Conservation (phyloP, 2,797 vertebrate species). For the Prunella strophiata region DNA sequence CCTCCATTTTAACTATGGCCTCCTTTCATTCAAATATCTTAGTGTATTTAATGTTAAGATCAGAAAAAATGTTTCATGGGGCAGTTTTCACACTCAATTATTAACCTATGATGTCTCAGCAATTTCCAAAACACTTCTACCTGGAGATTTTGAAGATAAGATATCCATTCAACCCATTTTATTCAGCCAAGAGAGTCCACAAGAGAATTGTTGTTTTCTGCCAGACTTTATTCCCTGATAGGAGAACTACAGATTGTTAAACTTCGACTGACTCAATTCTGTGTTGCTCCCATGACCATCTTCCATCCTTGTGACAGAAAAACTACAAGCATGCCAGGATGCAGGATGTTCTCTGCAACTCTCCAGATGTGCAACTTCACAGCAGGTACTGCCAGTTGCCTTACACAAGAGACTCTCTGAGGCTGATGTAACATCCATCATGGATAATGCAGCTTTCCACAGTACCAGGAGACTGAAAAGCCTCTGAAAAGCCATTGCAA, state of each 20-base stretch:
- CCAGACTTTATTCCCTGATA: not conserved
- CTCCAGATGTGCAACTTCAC: not conserved
- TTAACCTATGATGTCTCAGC: not conserved
- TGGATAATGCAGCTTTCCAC: not conserved
- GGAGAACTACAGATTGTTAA: not conserved
- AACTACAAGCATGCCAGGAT: not conserved
- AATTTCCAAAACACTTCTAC: not conserved
- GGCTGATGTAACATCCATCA: not conserved
- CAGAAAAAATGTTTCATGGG: not conserved
- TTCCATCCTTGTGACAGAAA: not conserved
- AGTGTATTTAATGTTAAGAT: not conserved
- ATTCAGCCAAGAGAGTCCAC: not conserved
- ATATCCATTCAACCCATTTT: not conserved
- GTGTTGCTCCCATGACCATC: not conserved
- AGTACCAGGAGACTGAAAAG: not conserved
- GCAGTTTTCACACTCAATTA: not conserved
- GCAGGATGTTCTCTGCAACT: not conserved
- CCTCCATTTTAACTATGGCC: not conserved
- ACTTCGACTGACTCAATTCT: not conserved
- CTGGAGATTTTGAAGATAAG: not conserved
- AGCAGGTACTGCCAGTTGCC: not conserved
- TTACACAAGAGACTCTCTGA: not conserved
- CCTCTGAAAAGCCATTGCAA: not conserved
- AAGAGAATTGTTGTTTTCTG: not conserved
- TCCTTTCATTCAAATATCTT: not conserved